Evolutionary conservation across 2,797 vertebrate genomes (phyloP).

Genomic region (Petrocephalus sullivani): DNA sequence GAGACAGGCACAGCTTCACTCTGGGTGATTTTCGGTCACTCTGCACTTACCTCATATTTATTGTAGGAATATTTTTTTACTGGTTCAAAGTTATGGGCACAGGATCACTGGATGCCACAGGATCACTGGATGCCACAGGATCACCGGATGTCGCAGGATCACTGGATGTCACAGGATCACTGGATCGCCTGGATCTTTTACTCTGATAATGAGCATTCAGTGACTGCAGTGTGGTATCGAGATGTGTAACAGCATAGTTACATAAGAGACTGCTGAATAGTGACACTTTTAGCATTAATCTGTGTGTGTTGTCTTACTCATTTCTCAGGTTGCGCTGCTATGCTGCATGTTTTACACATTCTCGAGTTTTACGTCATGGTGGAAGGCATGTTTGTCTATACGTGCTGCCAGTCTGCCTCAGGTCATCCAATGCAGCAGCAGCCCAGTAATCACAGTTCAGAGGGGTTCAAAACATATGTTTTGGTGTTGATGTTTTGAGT

Average conservation of each 20-base stretch:
- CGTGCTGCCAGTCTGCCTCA: neutral
- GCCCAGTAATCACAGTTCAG: neutral
- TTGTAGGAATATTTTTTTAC: constrained; percentile 16
- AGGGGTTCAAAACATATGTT: neutral
- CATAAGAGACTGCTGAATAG: neutral
- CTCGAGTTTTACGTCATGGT: neutral
- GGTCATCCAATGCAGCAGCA: neutral
- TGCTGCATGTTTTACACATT: neutral
- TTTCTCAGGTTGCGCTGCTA: neutral
- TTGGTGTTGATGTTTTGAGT: neutral
- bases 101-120: neutral
- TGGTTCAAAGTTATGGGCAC: constrained; percentile 6
- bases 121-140: too few species aligned
- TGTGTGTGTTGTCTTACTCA: neutral
- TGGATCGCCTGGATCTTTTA: neutral
- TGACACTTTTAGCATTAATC: neutral
- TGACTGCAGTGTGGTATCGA: neutral
- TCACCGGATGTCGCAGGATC: too few species aligned
- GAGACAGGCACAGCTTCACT: constrained; percentile 9
- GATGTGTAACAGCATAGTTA: neutral
- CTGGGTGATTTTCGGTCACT: neutral
- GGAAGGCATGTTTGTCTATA: neutral
- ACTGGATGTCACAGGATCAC: neutral
- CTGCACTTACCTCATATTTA: constrained; percentile 15
- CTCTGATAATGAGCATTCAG: neutral